Conservation (phyloP, 2,797 vertebrate genomes). For the Limosa lapponica region DNA sequence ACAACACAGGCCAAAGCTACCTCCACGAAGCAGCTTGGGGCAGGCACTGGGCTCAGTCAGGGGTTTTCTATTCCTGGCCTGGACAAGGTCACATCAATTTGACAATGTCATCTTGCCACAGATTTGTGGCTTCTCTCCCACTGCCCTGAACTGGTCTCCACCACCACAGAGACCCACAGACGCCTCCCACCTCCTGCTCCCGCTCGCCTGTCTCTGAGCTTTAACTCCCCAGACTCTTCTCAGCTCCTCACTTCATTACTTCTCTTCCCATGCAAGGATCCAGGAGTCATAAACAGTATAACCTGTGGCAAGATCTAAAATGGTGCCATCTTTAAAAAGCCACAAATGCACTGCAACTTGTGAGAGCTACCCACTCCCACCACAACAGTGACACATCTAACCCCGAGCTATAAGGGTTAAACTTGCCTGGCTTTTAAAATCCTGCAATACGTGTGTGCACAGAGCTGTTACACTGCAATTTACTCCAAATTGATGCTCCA, state of each 20-base stretch:
- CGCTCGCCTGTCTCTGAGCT: not conserved
- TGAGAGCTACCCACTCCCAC: not conserved
- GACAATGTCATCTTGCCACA: not conserved
- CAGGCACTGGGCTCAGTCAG: not conserved
- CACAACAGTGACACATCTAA: not conserved
- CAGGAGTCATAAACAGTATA: not conserved
- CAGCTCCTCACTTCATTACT: not conserved
- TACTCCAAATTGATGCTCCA: not conserved
- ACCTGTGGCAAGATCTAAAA: not conserved
- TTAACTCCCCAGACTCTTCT: not conserved
- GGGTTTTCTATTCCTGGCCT: not conserved
- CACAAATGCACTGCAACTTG: not conserved
- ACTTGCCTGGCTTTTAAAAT: not conserved
- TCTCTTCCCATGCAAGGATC: not conserved
- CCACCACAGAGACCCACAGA: fast-evolving
- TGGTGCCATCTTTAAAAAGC: not conserved
- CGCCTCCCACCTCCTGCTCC: not conserved
- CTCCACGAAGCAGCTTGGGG: not conserved
- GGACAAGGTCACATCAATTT: not conserved
- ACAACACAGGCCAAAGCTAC: not conserved
- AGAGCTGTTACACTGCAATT: constrained; percentile 40
- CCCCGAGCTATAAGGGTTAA: not conserved
- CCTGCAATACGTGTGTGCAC: not conserved
- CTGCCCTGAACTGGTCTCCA: not conserved
- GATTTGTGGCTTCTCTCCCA: not conserved